phyloP scores from a whole-genome alignment of 2,113 vertebrate species.

The Dinomys branickii region DNA sequence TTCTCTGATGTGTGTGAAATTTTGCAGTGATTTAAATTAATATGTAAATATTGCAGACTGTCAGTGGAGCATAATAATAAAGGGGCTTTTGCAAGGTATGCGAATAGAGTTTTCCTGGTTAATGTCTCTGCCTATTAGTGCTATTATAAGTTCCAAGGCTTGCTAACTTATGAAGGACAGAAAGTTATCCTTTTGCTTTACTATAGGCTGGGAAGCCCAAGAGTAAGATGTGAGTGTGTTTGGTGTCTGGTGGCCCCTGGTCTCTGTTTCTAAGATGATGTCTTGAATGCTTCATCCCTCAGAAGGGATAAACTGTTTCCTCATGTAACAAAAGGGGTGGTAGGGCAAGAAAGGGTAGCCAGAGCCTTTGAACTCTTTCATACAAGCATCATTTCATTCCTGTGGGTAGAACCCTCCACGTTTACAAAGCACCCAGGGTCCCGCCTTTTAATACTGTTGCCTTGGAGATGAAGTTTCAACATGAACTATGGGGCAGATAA shows the following conservation, averaged over 20 bases:
- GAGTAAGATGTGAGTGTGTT: background rate
- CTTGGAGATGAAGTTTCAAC: background rate
- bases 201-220: background rate
- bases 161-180: background rate
- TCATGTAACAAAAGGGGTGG: background rate
- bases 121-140: background rate
- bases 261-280: background rate
- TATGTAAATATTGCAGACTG: slow-evolving; percentile 11
- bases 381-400: background rate
- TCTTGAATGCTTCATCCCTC: background rate
- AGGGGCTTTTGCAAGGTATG: background rate
- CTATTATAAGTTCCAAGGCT: background rate
- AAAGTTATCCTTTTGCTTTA: background rate
- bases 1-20: background rate
- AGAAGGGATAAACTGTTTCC: background rate
- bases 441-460: background rate
- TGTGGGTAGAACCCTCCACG: background rate
- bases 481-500: background rate
- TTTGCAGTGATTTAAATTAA: slow-evolving; percentile 3
- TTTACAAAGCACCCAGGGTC: too few relatives aligned
- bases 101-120: background rate
- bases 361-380: background rate
- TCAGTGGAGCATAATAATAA: background rate
- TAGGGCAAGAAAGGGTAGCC: background rate
- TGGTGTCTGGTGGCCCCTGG: background rate